These are phyloP conservation scores for Orius laevigatus DNA, from an alignment of 1,140 invertebrate species.

Conservation along the genomic window DNA sequence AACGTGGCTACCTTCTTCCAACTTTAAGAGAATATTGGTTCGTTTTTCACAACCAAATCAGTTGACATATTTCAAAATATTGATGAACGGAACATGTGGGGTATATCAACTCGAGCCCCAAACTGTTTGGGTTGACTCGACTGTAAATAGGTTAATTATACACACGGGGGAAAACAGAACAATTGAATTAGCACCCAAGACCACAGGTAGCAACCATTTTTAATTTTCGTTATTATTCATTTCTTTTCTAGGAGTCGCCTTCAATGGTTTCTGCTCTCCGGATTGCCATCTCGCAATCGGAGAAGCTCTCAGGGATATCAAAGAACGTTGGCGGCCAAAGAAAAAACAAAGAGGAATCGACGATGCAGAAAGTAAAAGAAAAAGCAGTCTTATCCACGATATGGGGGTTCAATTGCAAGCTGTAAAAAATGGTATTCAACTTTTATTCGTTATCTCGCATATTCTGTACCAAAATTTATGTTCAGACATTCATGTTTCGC, in stretches of 20 bases:
- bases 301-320: slow-evolving; percentile 47
- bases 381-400: slow-evolving; percentile 36
- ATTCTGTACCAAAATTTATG: not conserved
- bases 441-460: not conserved
- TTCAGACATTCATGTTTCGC: not conserved
- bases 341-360: slow-evolving; percentile 40
- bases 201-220: slow-evolving; percentile 31
- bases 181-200: slow-evolving; percentile 49
- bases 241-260: slow-evolving; percentile 33
- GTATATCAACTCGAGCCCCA: slow-evolving; percentile 29
- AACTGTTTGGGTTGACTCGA: slow-evolving; percentile 21
- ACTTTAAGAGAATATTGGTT: slow-evolving; percentile 66
- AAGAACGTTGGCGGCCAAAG: slow-evolving; percentile 32
- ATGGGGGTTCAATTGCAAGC: slow-evolving; percentile 37
- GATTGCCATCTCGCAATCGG: slow-evolving; percentile 46
- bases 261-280: slow-evolving; percentile 54
- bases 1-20: slow-evolving; percentile 55
- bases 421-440: slow-evolving; percentile 29
- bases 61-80: slow-evolving; percentile 54
- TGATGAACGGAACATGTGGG: slow-evolving; percentile 54
- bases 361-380: slow-evolving; percentile 24
- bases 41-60: slow-evolving; percentile 51
- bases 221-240: not conserved
- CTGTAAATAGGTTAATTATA: slow-evolving; percentile 30
- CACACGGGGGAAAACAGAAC: slow-evolving; percentile 42